Evolutionary conservation across 2,113 vertebrate genomes (phyloP).

Genomic region (Spizaetus ornatus): DNA sequence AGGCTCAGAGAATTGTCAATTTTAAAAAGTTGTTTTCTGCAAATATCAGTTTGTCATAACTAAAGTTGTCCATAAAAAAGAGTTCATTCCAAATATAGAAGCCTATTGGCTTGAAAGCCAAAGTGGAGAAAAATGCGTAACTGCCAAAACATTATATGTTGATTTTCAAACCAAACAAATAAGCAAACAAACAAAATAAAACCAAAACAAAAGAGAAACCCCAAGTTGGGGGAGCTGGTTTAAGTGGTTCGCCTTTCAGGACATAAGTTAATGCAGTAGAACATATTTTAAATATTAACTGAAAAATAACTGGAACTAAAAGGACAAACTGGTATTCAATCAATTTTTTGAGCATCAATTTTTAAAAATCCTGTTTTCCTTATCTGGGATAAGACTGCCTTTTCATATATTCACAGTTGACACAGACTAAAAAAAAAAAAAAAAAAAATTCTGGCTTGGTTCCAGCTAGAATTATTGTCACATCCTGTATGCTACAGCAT

Average conservation of each 20-base stretch:
- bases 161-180: neutral
- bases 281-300: neutral
- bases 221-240: rapidly evolving
- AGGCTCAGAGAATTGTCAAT: neutral
- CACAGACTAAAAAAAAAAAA: neutral
- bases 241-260: neutral
- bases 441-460: neutral
- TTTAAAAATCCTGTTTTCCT: neutral
- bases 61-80: neutral
- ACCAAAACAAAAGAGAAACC: neutral
- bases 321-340: neutral
- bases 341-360: neutral
- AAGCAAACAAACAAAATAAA: neutral
- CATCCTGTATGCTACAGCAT: rapidly evolving
- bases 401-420: neutral
- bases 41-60: neutral
- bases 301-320: neutral
- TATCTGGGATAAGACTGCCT: neutral
- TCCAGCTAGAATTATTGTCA: neutral
- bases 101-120: neutral
- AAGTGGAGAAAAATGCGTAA: neutral
- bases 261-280: neutral
- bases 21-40: neutral
- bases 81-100: neutral
- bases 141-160: neutral